Evolutionary conservation across 2,797 vertebrate species (phyloP), one percentile per base, ranked within the genome.

Genomic region (Alectoris magna): DNA sequence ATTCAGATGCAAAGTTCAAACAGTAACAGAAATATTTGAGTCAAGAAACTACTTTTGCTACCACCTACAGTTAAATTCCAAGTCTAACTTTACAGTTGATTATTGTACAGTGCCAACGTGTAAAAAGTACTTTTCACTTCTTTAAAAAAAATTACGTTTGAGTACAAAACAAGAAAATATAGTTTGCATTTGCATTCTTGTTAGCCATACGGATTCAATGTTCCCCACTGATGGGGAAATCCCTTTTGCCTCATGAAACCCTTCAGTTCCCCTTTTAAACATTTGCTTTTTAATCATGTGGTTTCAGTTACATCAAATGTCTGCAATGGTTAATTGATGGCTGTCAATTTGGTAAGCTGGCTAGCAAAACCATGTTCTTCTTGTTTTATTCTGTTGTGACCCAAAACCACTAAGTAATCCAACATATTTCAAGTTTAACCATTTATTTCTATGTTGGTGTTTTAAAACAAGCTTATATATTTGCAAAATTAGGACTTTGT

Each of bases 31-130:
- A 71, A 27, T 17, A 90, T 67, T 55, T 70, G 67, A 95, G 78
- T 78, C 16, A 95, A 94, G 87, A 96, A 95, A 95, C 87, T 94
- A 93, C 94, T 95, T 94, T 95, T 95, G 74, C 94, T 96, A 96
- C 85, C 91, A 95, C 82, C 94, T 94, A 93, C 91, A 93, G 94
- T 96, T 96, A 94, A 86, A 91, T 83, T 93, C 68, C 71, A 91
- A 80, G 72, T 58, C 84, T 90, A 83, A 70, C 49, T 82, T 90
- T 22, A 71, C 1, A 43, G 18, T 73, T 94, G 55, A 76, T 51
- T 4, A 70, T 73, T 41, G 59, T 36, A 74, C 6, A 67, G 29
- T 60, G 36, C 31, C 41, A 86, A 75, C 5, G 24, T 14, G 46
- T 1, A 46, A 84, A 78, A 74, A 88, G 12, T 2, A 46, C 48